A percentile compares a stretch with the other conserved stretches of the same genome.
Conservation (phyloP, 2,113 vertebrate species). For the Cavia aperea region DNA sequence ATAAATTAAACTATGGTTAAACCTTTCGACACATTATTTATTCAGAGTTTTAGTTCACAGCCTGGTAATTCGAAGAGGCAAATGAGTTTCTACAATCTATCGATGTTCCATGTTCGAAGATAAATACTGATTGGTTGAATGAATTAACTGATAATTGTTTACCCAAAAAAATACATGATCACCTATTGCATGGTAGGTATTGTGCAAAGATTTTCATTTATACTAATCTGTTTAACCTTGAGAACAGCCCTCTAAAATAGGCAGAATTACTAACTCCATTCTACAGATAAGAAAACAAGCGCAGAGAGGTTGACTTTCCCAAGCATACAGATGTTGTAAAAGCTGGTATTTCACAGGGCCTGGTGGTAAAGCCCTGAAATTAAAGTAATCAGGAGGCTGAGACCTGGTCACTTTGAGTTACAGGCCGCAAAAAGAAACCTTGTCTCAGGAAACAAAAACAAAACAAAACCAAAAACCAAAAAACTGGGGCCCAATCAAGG, state of each 20-base stretch:
- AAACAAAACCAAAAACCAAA: neutral
- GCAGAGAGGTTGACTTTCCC: neutral
- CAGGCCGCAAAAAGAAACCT: neutral
- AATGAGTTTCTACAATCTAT: neutral
- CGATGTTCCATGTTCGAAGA: neutral
- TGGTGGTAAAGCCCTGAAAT: neutral
- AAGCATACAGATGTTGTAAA: neutral
- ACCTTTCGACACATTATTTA: neutral
- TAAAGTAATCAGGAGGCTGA: neutral
- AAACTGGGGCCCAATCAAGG: neutral
- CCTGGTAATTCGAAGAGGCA: neutral
- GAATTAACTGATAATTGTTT: neutral
- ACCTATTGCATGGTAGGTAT: neutral
- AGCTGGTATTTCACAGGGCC: neutral
- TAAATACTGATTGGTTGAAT: neutral
- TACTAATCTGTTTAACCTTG: neutral
- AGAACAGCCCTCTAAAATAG: neutral
- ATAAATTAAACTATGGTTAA: neutral
- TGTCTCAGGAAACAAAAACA: neutral
- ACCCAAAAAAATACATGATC: neutral
- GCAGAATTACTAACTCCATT: neutral
- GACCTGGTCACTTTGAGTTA: neutral
- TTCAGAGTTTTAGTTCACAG: neutral
- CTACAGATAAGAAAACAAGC: neutral
- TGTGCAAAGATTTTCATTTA: neutral